These are phyloP conservation scores for Andinoacara biseriatus DNA, from an alignment of 2,113 vertebrate genomes.

Conservation along the genomic window DNA sequence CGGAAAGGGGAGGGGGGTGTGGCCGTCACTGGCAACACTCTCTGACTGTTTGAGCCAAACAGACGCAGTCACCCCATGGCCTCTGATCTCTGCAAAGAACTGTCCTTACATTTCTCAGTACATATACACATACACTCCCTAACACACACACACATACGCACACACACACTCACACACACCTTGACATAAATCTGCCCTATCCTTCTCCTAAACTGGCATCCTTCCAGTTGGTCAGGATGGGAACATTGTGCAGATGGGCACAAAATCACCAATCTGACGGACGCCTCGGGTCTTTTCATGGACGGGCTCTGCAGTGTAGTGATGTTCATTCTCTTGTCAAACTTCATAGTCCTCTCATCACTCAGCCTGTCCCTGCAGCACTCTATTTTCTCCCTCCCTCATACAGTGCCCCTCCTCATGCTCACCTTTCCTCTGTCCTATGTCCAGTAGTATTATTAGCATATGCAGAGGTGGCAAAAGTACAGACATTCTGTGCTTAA, in stretches of 20 bases:
- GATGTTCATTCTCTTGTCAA: conserved; percentile 63
- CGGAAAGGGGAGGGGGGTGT: conserved; percentile 23
- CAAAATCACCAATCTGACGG: conserved; percentile 59
- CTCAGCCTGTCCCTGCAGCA: conserved; percentile 43
- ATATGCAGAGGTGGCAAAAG: neutral
- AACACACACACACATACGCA: neutral
- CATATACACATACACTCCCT: neutral
- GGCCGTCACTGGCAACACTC: conserved; percentile 39
- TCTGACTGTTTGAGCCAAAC: conserved; percentile 44
- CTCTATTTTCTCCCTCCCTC: conserved; percentile 1
- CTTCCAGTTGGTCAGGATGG: conserved; percentile 51
- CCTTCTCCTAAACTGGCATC: conserved; percentile 33
- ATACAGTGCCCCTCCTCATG: neutral
- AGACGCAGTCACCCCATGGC: conserved; percentile 43
- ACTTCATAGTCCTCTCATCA: conserved; percentile 62
- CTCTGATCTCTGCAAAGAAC: conserved; percentile 65
- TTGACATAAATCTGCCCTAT: conserved; percentile 37
- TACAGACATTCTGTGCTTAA: too few relatives aligned
- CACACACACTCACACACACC: neutral
- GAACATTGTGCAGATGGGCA: conserved; percentile 62
- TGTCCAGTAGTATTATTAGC: neutral
- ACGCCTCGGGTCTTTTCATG: conserved; percentile 55
- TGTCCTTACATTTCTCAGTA: conserved; percentile 26
- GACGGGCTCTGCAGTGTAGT: conserved; percentile 52
- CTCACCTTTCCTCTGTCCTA: conserved; percentile 4